Base-by-base conservation (phyloP, 2,888 invertebrate genomes). In the Heliothis peltigera region DNA sequence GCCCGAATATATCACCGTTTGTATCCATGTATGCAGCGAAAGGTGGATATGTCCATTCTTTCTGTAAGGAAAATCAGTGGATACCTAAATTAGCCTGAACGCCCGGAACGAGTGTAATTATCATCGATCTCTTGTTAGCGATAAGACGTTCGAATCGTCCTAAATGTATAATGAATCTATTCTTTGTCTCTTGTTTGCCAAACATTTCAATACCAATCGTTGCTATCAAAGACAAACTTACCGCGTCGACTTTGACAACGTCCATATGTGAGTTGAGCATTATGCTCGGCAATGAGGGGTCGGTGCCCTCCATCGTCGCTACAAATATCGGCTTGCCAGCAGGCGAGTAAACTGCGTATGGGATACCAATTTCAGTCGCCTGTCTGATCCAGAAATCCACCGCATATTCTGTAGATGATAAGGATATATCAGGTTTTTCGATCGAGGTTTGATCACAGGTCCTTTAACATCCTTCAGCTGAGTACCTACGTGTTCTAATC, bases 261-360 rank as follows among this genome's bases (percentile, higher is more conserved):
- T 99, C 99, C 95, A 98, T 98, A 87, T 99, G 99, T 4, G 98
- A 98, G 87, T 99, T 99, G 19, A 99, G 96, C 83, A 99, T 93
- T 67, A 99, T 95, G 12, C 97, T 95, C 0, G 97, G 96, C 42
- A 97, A 91, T 0, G 95, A 87, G 0, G 98, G 97, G 58, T 98
- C 95, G 0, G 91, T 93, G 48, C 99, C 99, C 59, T 85, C 79
- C 96, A 98, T 97, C 70, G 98, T 98, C 84, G 99, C 96, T 22
- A 93, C 87, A 69, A 89, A 86, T 44, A 93, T 79, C 0, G 91
- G 92, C 63, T 83, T 75, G 92, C 95, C 75, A 74, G 90, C 87
- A 90, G 95, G 83, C 7, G 46, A 57, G 58, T 96, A 93, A 1
- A 97, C 93, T 68, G 95, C 92, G 64, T 96, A 92, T 0, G 97